Base-by-base conservation (phyloP, 2,113 vertebrate genomes). In the Austrofundulus limnaeus region DNA sequence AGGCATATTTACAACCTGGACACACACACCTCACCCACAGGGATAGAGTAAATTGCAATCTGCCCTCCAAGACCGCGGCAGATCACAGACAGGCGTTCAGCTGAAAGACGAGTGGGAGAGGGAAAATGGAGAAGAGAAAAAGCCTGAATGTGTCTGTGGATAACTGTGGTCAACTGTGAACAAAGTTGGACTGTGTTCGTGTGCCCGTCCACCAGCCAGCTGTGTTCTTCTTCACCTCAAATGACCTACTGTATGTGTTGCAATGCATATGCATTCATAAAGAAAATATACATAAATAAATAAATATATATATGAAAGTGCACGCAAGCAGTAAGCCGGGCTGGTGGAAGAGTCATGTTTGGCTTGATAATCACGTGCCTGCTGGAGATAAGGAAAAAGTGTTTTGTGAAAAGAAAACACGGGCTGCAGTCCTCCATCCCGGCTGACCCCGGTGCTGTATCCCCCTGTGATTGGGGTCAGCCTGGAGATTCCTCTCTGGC, bases 1-100 rank as follows among this genome's bases (percentile, higher is more conserved):
- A 94, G 93, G 94, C 93, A 94, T 95, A 97, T 96, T 97, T 97
- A 98, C 95, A 95, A 95, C 94, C 95, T 94, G 94, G 94, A 96
- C 96, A 96, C 93, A 89, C 83, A 85, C 84, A 83, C 84, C 81
- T 86, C 84, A 87, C 82, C 81, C 78, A 87, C 77, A 92, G 95
- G 94, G 93, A 83, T 75, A 80, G 94, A 94, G 94, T 96, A 96
- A 96, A 97, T 96, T 95, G 94, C 95, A 95, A 89, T 91, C 88
- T 89, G 85, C 85, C 87, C 87, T 90, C 85, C 67, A 86, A 88
- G 86, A 86, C 87, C 72, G 50, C 54, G 2, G 81, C 42, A 15
- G 77, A 85, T 87, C 84, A 84, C 67, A 85, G 79, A 66, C 81
- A 75, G 68, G 45, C 75, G 42, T 65, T 85, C 72, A 71, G 21